Conservation (phyloP, 2,888 invertebrate species). For the Acleris literana region DNA sequence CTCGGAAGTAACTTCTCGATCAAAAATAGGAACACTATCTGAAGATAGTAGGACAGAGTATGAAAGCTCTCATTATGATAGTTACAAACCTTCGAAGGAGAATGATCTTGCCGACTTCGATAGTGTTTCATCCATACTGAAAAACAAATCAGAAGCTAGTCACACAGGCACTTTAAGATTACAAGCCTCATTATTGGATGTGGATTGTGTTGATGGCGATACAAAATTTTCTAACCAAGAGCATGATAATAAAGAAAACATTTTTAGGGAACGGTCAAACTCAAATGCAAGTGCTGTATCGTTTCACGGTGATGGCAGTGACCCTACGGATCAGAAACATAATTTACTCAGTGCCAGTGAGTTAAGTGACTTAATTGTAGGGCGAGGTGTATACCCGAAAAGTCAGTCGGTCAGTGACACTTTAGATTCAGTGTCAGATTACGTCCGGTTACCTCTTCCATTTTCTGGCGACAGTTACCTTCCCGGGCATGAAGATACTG, state of each 20-base stretch:
- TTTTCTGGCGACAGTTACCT: slow-evolving; percentile 84
- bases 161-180: slow-evolving; percentile 55
- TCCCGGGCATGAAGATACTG: slow-evolving; percentile 84
- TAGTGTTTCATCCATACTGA: slow-evolving; percentile 77
- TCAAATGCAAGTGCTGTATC: slow-evolving; percentile 92
- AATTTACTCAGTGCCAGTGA: slow-evolving; percentile 92
- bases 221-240: slow-evolving; percentile 65
- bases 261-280: slow-evolving; percentile 87
- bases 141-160: slow-evolving; percentile 77
- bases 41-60: slow-evolving; percentile 75
- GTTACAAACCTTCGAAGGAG: slow-evolving; percentile 81
- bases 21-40: slow-evolving; percentile 82
- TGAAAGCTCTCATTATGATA: slow-evolving; percentile 82
- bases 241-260: slow-evolving; percentile 73
- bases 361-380: slow-evolving; percentile 92
- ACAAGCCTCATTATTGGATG: slow-evolving; percentile 54
- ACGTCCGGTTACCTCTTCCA: slow-evolving; percentile 89
- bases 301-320: slow-evolving; percentile 94
- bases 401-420: slow-evolving; percentile 91
- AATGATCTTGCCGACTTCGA: slow-evolving; percentile 79
- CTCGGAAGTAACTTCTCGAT: slow-evolving; percentile 84
- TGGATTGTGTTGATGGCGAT: slow-evolving; percentile 81
- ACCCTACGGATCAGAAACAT: slow-evolving; percentile 91
- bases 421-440: slow-evolving; percentile 94
- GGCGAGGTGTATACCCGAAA: slow-evolving; percentile 88